Percentiles rank a stretch among this genome's conserved stretches.
phyloP scores from a whole-genome alignment of 2,888 invertebrate species.

The Lacanobia oleracea region DNA sequence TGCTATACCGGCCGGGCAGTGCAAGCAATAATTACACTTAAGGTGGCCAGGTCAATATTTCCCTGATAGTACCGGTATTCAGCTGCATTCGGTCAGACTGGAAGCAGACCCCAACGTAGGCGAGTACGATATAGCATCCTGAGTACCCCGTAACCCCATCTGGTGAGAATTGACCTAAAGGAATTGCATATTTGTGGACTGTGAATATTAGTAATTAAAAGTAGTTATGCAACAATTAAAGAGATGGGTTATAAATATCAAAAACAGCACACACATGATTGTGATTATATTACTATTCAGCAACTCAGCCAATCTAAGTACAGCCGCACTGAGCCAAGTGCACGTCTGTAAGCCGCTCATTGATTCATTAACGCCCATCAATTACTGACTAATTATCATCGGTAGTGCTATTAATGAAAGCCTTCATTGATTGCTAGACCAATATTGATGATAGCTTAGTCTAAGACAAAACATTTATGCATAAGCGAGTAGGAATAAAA shows the following conservation, averaged over 20 bases:
- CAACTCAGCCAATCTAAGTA: neutral
- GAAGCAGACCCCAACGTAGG: too few species aligned
- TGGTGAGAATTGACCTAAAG: neutral
- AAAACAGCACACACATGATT: neutral
- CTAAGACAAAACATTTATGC: neutral
- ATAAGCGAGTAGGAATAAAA: neutral
- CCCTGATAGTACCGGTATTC: too few species aligned
- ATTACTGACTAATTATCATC: slow-evolving; percentile 45
- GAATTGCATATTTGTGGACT: neutral
- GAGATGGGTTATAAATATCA: neutral
- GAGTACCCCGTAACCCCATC: neutral
- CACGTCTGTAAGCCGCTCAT: slow-evolving; percentile 15
- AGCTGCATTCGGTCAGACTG: too few species aligned
- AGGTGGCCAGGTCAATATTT: too few species aligned
- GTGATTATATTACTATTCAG: slow-evolving; percentile 15
- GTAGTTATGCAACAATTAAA: neutral
- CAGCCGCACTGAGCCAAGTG: neutral
- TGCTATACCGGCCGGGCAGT: too few species aligned
- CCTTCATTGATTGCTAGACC: slow-evolving; percentile 12
- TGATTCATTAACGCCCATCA: slow-evolving; percentile 48
- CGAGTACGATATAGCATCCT: too few species aligned
- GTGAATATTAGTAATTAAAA: neutral
- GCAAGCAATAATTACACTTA: too few species aligned
- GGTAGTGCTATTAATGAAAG: slow-evolving; percentile 31
- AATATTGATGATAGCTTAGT: slow-evolving; percentile 8